These are phyloP conservation scores for Siniperca chuatsi DNA, from an alignment of 2,113 vertebrate genomes.

Conservation along the genomic window DNA sequence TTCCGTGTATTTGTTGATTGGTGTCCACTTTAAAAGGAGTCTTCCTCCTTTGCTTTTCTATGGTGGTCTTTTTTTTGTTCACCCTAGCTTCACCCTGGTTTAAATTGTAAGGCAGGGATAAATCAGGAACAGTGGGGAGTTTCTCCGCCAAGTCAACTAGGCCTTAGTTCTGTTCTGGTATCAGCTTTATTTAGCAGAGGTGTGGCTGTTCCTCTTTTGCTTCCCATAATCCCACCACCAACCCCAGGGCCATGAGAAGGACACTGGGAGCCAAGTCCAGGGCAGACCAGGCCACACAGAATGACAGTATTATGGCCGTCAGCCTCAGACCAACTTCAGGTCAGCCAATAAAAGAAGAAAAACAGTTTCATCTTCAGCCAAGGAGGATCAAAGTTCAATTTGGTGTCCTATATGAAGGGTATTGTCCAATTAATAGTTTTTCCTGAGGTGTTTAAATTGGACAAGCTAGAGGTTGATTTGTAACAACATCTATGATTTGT, in stretches of 20 bases:
- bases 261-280: conserved; percentile 36
- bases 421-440: neutral
- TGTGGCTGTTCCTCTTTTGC: conserved; percentile 68
- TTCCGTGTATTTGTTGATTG: conserved; percentile 65
- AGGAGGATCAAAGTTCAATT: neutral
- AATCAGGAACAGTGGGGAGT: conserved; percentile 63
- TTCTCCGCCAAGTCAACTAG: conserved; percentile 58
- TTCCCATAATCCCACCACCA: conserved; percentile 64
- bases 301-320: conserved; percentile 27
- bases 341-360: conserved; percentile 10
- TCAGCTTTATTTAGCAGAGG: conserved; percentile 76
- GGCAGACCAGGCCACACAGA: conserved; percentile 69
- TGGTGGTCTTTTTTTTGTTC: conserved; percentile 60
- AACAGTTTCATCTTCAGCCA: conserved; percentile 12
- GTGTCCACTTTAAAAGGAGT: conserved; percentile 58
- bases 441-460: neutral
- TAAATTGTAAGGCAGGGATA: conserved; percentile 77
- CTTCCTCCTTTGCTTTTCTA: conserved; percentile 54
- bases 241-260: conserved; percentile 47
- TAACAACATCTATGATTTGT: conserved; percentile 5
- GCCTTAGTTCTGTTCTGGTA: conserved; percentile 65
- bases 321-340: conserved; percentile 9
- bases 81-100: conserved; percentile 55
- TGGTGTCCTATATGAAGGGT: neutral
- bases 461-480: neutral